These are phyloP conservation scores for Psephotus haematonotus DNA, from an alignment of 2,113 vertebrate genomes.

Conservation along the genomic window DNA sequence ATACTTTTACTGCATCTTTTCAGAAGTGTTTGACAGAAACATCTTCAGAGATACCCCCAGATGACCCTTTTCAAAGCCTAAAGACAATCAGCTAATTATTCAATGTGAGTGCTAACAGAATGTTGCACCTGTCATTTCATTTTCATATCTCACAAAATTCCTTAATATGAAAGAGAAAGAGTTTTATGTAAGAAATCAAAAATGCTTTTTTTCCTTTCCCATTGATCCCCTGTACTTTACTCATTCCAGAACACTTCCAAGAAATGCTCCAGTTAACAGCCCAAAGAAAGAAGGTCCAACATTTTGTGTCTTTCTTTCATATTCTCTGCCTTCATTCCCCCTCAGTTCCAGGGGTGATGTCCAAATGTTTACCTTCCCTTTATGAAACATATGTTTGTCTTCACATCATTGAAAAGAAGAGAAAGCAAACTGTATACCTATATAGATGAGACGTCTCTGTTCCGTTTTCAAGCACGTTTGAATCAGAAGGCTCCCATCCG, in stretches of 20 bases:
- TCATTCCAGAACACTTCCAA: neutral
- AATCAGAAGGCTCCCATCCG: neutral
- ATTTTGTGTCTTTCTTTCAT: neutral
- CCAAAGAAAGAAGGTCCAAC: accelerated
- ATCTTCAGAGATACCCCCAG: neutral
- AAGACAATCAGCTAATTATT: neutral
- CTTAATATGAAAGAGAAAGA: neutral
- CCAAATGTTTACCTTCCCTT: neutral
- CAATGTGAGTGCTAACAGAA: neutral
- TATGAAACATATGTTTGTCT: neutral
- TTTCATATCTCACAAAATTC: neutral
- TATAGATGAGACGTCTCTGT: neutral
- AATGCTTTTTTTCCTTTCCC: accelerated
- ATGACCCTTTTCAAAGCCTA: neutral
- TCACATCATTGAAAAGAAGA: neutral
- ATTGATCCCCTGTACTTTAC: accelerated
- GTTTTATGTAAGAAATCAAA: neutral
- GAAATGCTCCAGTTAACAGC: neutral
- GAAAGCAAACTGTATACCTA: neutral
- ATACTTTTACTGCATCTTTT: neutral
- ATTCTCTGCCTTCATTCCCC: neutral
- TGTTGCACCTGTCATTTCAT: neutral
- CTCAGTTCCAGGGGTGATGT: neutral
- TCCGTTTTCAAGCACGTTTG: neutral
- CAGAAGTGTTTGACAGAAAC: neutral